Evolutionary conservation across 2,888 invertebrate genomes (phyloP).

Genomic region (Megaustenia siamemsis): DNA sequence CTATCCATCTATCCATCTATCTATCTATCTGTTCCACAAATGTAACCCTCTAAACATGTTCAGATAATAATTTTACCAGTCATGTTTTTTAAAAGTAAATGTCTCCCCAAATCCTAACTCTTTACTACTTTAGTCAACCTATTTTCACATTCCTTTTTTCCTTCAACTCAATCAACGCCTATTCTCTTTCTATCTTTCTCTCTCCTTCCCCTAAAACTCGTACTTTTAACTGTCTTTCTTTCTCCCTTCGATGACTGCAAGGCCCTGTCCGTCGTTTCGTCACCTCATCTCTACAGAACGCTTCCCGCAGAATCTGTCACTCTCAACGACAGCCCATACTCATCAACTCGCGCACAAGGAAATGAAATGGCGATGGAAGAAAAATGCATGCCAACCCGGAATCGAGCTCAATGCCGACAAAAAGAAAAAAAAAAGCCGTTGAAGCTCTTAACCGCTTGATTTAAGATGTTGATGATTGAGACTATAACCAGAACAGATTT

Average conservation of each 20-base stretch:
- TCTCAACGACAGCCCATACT: background rate
- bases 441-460: background rate
- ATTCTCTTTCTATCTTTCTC: constrained; percentile 1
- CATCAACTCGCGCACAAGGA: background rate
- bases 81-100: too few relatives aligned
- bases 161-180: too few relatives aligned
- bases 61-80: too few relatives aligned
- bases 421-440: background rate
- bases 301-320: background rate
- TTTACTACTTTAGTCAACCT: too few relatives aligned
- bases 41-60: too few relatives aligned
- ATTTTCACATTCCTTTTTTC: background rate
- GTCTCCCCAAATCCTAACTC: too few relatives aligned
- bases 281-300: constrained; percentile 8
- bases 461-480: background rate
- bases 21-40: too few relatives aligned
- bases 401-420: background rate
- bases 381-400: background rate
- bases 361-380: background rate
- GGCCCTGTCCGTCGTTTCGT: background rate
- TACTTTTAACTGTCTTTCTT: background rate
- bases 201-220: background rate
- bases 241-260: background rate
- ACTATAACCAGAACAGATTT: too few relatives aligned
- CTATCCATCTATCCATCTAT: too few relatives aligned